phyloP scores from a whole-genome alignment of 2,888 invertebrate species.

The Steinernema carpocapsae region DNA sequence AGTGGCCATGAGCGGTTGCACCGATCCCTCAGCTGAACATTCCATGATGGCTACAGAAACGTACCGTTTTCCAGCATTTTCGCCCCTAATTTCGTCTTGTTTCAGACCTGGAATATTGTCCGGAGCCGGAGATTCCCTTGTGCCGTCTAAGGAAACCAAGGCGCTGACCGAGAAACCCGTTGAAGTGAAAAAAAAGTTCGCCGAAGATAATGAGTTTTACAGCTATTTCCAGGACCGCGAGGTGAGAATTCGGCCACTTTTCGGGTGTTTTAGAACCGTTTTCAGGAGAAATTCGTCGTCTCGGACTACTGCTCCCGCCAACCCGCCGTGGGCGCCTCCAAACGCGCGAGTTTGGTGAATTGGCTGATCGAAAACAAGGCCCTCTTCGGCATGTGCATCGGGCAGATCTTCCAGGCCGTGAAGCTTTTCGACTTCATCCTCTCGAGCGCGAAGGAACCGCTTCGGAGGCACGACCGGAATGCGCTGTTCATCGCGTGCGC shows the following conservation, averaged over 20 bases:
- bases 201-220: not conserved
- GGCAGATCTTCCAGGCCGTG: slow-evolving; percentile 15
- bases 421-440: not conserved
- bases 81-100: too few relatives aligned
- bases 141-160: too few relatives aligned
- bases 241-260: not conserved
- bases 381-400: not conserved
- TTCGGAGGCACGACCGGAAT: not conserved
- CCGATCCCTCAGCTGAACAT: too few relatives aligned
- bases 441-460: not conserved
- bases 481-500: not conserved
- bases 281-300: slow-evolving; percentile 1
- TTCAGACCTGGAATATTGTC: too few relatives aligned
- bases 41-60: too few relatives aligned
- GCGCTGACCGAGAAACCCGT: too few relatives aligned
- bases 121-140: too few relatives aligned
- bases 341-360: not conserved
- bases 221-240: not conserved
- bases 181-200: too few relatives aligned
- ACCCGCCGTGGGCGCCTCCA: not conserved
- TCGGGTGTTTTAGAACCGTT: not conserved
- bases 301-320: not conserved
- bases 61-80: too few relatives aligned
- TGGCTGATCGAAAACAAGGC: not conserved
- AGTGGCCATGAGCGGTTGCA: too few relatives aligned